Percentiles rank a stretch among this genome's conserved stretches.
Evolutionary conservation across 2,113 vertebrate genomes (phyloP).

Genomic region (Nesoenas mayeri): DNA sequence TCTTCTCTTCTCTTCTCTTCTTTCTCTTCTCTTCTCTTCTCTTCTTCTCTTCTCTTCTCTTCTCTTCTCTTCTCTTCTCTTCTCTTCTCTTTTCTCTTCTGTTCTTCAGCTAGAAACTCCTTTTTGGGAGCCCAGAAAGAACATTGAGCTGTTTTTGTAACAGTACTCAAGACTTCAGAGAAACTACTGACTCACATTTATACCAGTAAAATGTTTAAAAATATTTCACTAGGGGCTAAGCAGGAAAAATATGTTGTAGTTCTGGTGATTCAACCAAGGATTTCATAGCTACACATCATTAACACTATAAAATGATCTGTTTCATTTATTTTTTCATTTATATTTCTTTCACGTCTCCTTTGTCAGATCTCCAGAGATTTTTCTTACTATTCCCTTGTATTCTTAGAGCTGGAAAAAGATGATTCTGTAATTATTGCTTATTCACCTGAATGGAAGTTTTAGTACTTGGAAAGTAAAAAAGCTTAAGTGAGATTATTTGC

Average conservation of each 20-base stretch:
- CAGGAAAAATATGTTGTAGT: slow-evolving; percentile 27
- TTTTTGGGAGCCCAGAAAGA: neutral
- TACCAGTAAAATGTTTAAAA: slow-evolving; percentile 20
- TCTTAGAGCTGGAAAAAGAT: neutral
- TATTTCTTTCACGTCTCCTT: neutral
- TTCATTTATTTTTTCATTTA: slow-evolving; percentile 38
- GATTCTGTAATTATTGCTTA: neutral
- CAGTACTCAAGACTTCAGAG: neutral
- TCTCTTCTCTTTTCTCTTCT: too few relatives aligned
- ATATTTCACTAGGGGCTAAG: slow-evolving; percentile 23
- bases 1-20: too few relatives aligned
- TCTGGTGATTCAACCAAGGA: slow-evolving; percentile 23
- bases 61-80: too few relatives aligned
- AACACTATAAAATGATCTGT: slow-evolving; percentile 42
- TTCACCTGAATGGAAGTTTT: neutral
- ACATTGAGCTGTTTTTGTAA: neutral
- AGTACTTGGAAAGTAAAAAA: neutral
- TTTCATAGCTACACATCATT: slow-evolving; percentile 53
- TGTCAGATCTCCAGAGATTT: neutral
- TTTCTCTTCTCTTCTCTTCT: too few relatives aligned
- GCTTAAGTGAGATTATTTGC: neutral
- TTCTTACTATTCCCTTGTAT: neutral
- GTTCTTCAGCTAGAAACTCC: neutral
- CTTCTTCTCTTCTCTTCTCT: too few relatives aligned
- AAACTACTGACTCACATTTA: slow-evolving; percentile 30